phyloP scores from a whole-genome alignment of 2,113 vertebrate genomes.

The Pedetes capensis region DNA sequence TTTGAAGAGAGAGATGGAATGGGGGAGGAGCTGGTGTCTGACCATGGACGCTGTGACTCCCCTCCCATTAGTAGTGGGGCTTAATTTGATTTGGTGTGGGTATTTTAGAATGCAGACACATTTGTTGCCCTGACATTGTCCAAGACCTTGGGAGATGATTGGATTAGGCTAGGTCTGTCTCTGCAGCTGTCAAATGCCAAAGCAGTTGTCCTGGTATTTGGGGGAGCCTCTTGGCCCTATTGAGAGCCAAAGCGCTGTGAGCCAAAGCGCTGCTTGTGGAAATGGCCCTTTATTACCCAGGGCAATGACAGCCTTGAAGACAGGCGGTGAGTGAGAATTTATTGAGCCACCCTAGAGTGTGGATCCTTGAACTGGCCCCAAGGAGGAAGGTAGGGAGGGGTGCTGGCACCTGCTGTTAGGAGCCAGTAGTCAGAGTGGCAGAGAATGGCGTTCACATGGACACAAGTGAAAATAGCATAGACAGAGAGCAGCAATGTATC shows the following conservation, averaged over 20 bases:
- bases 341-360: background rate
- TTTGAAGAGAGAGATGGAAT: background rate
- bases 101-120: background rate
- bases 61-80: fast-evolving
- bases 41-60: background rate
- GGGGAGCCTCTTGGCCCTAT: background rate
- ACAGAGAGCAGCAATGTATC: background rate
- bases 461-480: background rate
- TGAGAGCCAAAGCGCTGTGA: background rate
- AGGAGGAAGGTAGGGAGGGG: background rate
- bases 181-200: constrained; percentile 15
- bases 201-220: background rate
- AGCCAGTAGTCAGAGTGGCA: background rate
- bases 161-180: background rate
- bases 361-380: background rate
- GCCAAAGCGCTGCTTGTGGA: background rate
- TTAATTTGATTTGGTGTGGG: background rate
- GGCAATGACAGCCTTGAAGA: background rate
- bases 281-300: background rate
- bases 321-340: background rate
- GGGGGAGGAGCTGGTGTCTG: too few relatives aligned
- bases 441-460: background rate
- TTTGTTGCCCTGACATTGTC: background rate
- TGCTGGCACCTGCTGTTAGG: background rate
- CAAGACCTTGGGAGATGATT: background rate